Evolutionary conservation across 2,797 vertebrate genomes (phyloP).

Genomic region (Gymnothorax reevesii): DNA sequence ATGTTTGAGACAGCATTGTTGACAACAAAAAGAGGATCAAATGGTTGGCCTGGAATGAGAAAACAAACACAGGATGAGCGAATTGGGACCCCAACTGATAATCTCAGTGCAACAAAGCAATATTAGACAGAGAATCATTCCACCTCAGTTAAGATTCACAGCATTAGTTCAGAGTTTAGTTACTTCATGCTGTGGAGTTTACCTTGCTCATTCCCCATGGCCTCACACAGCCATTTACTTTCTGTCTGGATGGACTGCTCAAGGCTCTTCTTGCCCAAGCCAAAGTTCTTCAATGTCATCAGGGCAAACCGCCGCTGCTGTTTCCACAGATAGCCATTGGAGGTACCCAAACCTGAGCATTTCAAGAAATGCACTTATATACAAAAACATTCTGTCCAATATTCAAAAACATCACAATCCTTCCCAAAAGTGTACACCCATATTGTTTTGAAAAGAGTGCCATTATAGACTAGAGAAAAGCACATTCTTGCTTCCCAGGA

Average conservation of each 20-base stretch:
- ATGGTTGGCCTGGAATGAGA: slow-evolving; percentile 50
- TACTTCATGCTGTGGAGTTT: not conserved
- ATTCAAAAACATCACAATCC: not conserved
- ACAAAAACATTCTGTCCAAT: not conserved
- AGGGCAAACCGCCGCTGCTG: slow-evolving; percentile 68
- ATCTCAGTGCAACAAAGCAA: not conserved
- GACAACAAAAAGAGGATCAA: slow-evolving; percentile 45
- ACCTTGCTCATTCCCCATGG: slow-evolving; percentile 55
- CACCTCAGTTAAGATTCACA: not conserved
- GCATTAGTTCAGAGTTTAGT: too few relatives aligned
- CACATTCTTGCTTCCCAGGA: too few relatives aligned
- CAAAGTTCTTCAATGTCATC: slow-evolving; percentile 64
- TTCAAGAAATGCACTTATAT: not conserved
- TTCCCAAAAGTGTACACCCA: too few relatives aligned
- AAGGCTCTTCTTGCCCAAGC: slow-evolving; percentile 59
- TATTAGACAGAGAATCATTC: not conserved
- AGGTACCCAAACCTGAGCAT: slow-evolving; percentile 54
- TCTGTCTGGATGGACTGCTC: slow-evolving; percentile 64
- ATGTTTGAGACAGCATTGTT: slow-evolving; percentile 64
- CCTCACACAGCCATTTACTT: slow-evolving; percentile 56
- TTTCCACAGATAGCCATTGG: slow-evolving; percentile 59
- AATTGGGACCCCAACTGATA: not conserved
- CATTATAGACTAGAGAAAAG: not conserved
- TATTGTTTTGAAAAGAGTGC: not conserved
- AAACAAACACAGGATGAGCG: not conserved